phyloP scores from a whole-genome alignment of 2,888 invertebrate genomes.

The Oxycera nigricornis region DNA sequence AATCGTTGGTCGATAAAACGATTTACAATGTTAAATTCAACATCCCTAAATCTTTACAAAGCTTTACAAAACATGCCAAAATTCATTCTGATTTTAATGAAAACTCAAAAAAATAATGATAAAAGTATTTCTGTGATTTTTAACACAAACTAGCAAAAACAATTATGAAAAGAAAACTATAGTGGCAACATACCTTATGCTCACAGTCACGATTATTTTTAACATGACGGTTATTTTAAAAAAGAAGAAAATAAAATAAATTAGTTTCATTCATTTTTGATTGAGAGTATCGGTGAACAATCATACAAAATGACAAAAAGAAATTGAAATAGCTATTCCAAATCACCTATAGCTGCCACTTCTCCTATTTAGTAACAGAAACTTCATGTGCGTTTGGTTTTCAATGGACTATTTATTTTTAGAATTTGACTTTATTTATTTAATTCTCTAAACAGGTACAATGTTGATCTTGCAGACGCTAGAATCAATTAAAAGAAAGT shows the following conservation, averaged over 20 bases:
- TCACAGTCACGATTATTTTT: conserved; percentile 52
- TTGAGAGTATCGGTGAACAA: not conserved
- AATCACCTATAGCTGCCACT: conserved; percentile 14
- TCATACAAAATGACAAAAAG: not conserved
- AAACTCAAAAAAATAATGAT: conserved; percentile 2
- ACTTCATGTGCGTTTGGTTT: conserved; percentile 15
- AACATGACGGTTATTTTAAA: not conserved
- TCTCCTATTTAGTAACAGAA: not conserved
- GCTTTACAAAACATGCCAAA: conserved; percentile 23
- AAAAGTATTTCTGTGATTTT: not conserved
- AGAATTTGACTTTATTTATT: conserved; percentile 32
- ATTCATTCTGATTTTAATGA: not conserved
- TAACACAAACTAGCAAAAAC: not conserved
- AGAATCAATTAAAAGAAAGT: conserved; percentile 3
- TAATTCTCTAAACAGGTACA: conserved; percentile 37
- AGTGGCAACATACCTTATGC: conserved; percentile 61
- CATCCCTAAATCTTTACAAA: not conserved
- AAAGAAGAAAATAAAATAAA: conserved; percentile 37
- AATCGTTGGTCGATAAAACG: conserved; percentile 20
- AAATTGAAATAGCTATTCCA: not conserved
- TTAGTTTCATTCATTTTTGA: conserved; percentile 16
- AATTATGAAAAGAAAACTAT: not conserved
- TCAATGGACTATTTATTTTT: conserved; percentile 20
- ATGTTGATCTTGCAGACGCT: conserved; percentile 39
- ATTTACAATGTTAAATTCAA: not conserved